Evolutionary conservation across 2,888 invertebrate genomes (phyloP).

Genomic region (Hirtodrosophila cameraria): DNA sequence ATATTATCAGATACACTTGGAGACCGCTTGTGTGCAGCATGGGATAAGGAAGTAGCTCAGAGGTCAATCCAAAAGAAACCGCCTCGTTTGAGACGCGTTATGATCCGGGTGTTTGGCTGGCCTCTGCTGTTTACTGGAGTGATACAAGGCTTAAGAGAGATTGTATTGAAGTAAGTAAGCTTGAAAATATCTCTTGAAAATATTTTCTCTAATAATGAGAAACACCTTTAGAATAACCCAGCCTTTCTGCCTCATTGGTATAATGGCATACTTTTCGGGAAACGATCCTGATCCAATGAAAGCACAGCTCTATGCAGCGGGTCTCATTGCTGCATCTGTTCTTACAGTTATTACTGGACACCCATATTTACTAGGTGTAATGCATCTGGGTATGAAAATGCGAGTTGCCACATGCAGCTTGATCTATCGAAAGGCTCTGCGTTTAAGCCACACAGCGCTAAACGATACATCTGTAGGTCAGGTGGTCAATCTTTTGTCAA

Average conservation of each 20-base stretch:
- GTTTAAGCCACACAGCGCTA: constrained; percentile 89
- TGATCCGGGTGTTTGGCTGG: constrained; percentile 81
- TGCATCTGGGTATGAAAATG: constrained; percentile 88
- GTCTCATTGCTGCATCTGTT: constrained; percentile 89
- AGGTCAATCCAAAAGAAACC: constrained; percentile 38
- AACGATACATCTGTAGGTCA: constrained; percentile 90
- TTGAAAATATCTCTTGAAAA: no score
- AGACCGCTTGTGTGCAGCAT: constrained; percentile 47
- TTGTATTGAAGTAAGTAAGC: constrained; percentile 84
- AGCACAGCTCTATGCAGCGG: constrained; percentile 91
- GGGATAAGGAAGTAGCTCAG: constrained; percentile 43
- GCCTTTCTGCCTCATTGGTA: constrained; percentile 87
- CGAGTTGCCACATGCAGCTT: constrained; percentile 88
- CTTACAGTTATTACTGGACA: constrained; percentile 91
- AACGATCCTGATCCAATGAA: constrained; percentile 74
- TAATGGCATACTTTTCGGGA: constrained; percentile 86
- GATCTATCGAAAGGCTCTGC: constrained; percentile 88
- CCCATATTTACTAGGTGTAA: constrained; percentile 91
- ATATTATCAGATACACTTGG: constrained; percentile 34
- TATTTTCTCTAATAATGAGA: neutral
- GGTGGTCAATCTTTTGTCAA: constrained; percentile 95
- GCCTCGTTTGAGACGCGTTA: constrained; percentile 36
- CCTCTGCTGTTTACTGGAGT: constrained; percentile 86
- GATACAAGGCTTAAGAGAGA: constrained; percentile 86
- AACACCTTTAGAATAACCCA: constrained; percentile 85